A percentile compares a stretch with the other conserved stretches of the same genome.
Conservation (phyloP, 2,113 vertebrate species). For the Alaudala cheleensis region DNA sequence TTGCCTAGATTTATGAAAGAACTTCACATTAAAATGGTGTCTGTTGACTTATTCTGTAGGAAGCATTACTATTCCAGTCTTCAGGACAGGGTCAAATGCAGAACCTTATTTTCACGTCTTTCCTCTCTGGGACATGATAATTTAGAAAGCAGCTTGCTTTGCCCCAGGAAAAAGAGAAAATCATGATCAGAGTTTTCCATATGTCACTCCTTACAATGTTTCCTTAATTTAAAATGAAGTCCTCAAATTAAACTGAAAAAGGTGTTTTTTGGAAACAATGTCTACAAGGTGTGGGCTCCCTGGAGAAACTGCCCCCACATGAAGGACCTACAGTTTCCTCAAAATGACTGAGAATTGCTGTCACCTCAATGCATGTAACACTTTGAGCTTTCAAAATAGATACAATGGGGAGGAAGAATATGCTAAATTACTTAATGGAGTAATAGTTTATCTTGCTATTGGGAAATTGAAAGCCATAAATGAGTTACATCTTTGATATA, state of each 20-base stretch:
- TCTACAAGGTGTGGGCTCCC: neutral
- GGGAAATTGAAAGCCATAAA: neutral
- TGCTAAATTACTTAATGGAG: neutral
- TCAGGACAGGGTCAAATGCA: neutral
- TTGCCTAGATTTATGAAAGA: neutral
- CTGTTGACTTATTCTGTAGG: neutral
- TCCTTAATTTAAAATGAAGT: neutral
- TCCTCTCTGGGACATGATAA: neutral
- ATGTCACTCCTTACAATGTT: neutral
- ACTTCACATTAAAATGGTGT: neutral
- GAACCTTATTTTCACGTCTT: neutral
- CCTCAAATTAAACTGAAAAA: neutral
- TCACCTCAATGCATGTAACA: neutral
- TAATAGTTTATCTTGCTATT: neutral
- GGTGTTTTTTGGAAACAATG: neutral
- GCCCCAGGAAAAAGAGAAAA: neutral
- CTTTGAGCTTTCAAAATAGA: neutral
- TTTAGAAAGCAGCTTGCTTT: conserved; percentile 26
- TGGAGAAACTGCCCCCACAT: neutral
- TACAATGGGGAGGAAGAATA: neutral
- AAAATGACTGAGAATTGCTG: neutral
- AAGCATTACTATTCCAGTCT: neutral
- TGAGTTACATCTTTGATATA: neutral
- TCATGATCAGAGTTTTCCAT: neutral
- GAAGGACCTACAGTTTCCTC: neutral